Evolutionary conservation across 2,888 invertebrate species (phyloP), one percentile per base, ranked within the genome.

Genomic region (Lithodes maja): DNA sequence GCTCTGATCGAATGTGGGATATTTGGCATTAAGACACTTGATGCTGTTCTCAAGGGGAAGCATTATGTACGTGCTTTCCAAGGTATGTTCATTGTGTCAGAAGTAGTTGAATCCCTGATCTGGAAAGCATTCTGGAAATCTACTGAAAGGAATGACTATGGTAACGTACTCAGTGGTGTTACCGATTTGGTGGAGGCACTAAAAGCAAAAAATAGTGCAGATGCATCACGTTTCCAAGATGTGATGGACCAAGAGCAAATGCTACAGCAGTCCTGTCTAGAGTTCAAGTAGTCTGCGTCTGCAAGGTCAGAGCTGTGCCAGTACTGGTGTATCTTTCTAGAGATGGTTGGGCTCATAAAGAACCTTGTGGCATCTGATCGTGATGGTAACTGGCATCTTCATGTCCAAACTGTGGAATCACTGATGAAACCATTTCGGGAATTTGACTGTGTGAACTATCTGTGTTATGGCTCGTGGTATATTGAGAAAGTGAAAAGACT

Each of bases 241-340:
- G n/a, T n/a, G n/a, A n/a, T n/a, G n/a, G n/a, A n/a, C n/a, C n/a
- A n/a, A n/a, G n/a, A n/a, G n/a, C n/a, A n/a, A n/a, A n/a, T n/a
- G n/a, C 2, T 1, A 12, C 1, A 0, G 1, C 1, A 1, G n/a
- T 1, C 2, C 1, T 1, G 1, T 1, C 1, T 1, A 1, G 1
- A 78, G 78, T 78, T 1, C 1, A 9, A 78, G 1, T n/a, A n/a
- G n/a, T n/a, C n/a, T n/a, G n/a, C n/a, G n/a, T n/a, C n/a, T n/a
- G 78, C 7, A 1, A 78, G 49, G 1, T 78, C 78, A n/a, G 1
- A 1, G 1, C n/a, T 78, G 1, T 53, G 78, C 2, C 2, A 1
- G 0, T 78, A 33, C 1, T 1, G 1, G 0, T 1, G 1, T 0
- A 78, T 33, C 1, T 78, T 78, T 1, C 78, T 1, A 1, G 0